Base-by-base conservation (phyloP, 2,888 invertebrate species). In the Eupithecia centaureata region DNA sequence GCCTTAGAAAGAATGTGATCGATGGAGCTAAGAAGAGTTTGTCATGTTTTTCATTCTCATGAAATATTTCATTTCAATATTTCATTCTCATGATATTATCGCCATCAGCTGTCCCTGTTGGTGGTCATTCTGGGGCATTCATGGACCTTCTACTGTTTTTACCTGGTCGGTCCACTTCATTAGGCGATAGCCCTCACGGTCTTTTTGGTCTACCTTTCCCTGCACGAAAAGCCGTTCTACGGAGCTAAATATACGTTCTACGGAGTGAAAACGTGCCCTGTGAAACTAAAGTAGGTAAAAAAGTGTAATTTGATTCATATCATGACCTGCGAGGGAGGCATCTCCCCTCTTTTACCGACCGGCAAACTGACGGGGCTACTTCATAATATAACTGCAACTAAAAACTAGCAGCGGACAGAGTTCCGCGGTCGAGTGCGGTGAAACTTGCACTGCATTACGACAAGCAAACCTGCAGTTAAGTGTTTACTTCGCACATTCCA, bases 401-500 rank as follows among this genome's bases (percentile, higher is more conserved):
- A 87, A 88, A 90, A 90, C 85, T 90, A 86, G 77, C 60, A 71
- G 76, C 76, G 74, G 79, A 69, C 72, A 67, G 76, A 87, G 87
- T 87, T 84, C 81, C 80, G 75, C 81, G 86, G 87, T 78, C 84
- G 83, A 86, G 86, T 81, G 82, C 79, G 83, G 82, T 71, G 76
- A 85, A 92, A 92, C 89, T 92, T 90, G 81, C 80, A 84, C 87
- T 86, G 86, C 90, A 88, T 88, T 89, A 90, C 89, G 85, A 87
- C 85, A 87, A 88, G 87, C 84, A 85, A 90, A 90, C 88, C 88
- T 89, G 90, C 88, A 91, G 87, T 90, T 89, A 90, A 91, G 90
- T 91, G 91, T 91, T 91, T 89, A 89, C 86, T 89, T 87, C 86
- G 87, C 89, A 89, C 90, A 87, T 89, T 89, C 83, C 86, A 84